Percentiles rank a stretch among this genome's conserved stretches.
phyloP scores from a whole-genome alignment of 2,888 invertebrate genomes.

The Chrysodeixis includens region DNA sequence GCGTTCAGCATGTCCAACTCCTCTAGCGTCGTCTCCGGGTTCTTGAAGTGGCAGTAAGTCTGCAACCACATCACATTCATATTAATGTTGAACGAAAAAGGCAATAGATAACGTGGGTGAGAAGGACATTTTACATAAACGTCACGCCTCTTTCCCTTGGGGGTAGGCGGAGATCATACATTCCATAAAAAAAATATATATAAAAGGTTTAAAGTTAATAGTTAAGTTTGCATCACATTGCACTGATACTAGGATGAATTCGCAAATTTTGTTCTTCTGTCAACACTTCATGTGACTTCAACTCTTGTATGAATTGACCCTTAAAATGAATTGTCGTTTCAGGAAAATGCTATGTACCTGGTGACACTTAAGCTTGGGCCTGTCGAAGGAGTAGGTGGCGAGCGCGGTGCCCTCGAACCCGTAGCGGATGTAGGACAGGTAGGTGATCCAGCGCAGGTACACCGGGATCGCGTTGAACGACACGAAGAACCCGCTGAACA shows the following conservation, averaged over 20 bases:
- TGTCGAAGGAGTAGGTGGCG: constrained; percentile 96
- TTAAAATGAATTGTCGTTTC: no score
- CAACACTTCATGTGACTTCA: no score
- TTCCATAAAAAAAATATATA: no score
- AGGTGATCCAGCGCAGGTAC: constrained; percentile 98
- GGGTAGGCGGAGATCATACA: no score
- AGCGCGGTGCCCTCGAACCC: constrained; percentile 98
- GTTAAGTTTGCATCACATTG: no score
- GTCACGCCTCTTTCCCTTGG: no score
- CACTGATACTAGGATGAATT: no score
- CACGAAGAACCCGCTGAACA: constrained; percentile 99
- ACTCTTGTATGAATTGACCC: no score
- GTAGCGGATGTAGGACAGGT: constrained; percentile 97
- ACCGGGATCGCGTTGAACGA: constrained; percentile 98
- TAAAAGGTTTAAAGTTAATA: no score
- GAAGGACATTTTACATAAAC: no score
- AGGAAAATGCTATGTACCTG: constrained; percentile 82
- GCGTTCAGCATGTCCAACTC: constrained; percentile 96
- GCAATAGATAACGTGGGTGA: neutral
- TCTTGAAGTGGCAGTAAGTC: constrained; percentile 96
- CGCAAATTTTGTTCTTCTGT: no score
- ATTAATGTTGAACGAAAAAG: constrained; percentile 31
- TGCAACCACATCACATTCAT: no score
- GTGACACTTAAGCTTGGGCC: constrained; percentile 94
- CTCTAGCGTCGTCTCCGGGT: constrained; percentile 94